These are phyloP conservation scores for Furcula furcula DNA, from an alignment of 2,888 invertebrate species.

Conservation along the genomic window DNA sequence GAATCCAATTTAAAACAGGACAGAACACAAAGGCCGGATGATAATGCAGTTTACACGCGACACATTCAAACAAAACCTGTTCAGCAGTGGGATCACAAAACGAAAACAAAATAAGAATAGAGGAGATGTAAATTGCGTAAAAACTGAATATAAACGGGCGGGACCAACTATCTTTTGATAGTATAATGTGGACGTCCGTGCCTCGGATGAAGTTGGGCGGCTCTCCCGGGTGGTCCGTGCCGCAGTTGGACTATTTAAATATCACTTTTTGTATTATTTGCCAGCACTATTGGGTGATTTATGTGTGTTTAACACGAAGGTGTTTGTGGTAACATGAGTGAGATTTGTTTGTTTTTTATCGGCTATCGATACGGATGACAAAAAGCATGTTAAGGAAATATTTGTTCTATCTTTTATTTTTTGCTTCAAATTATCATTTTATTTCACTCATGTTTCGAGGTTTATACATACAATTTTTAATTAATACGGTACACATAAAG, in stretches of 20 bases:
- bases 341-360: conserved; percentile 70
- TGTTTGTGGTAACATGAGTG: conserved; percentile 65
- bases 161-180: conserved; percentile 63
- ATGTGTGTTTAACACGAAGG: conserved; percentile 73
- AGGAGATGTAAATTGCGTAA: conserved; percentile 67
- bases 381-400: conserved; percentile 27
- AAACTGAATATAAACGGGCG: conserved; percentile 37
- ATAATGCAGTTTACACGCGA: conserved; percentile 46
- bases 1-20: conserved; percentile 58
- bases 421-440: too few relatives aligned
- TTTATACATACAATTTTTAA: too few relatives aligned
- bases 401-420: too few relatives aligned
- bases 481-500: too few relatives aligned
- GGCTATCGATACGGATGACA: conserved; percentile 56
- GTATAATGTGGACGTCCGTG: conserved; percentile 71
- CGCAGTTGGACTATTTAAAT: conserved; percentile 68
- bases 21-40: conserved; percentile 51
- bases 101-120: conserved; percentile 45
- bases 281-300: conserved; percentile 67
- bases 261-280: conserved; percentile 73
- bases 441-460: too few relatives aligned
- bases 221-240: conserved; percentile 72
- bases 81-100: conserved; percentile 34
- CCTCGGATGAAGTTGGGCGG: conserved; percentile 48
- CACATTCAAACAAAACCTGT: conserved; percentile 40